Evolutionary conservation across 2,113 vertebrate species (phyloP).

Genomic region (Paraplagusia blochii): DNA sequence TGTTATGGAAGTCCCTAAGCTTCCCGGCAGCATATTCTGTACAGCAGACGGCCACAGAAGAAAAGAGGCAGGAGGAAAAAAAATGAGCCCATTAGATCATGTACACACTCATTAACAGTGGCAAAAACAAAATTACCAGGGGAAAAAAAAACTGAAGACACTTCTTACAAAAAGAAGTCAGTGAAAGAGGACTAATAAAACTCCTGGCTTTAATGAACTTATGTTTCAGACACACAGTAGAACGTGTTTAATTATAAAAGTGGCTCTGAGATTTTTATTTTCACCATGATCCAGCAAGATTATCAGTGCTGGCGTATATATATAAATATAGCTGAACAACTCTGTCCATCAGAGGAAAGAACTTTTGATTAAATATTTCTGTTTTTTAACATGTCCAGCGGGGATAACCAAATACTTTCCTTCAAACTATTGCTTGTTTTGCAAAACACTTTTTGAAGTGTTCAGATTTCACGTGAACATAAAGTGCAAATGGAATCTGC

Average conservation of each 20-base stretch:
- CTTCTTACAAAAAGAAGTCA: constrained; percentile 11
- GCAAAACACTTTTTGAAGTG: no score
- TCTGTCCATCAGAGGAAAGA: no score
- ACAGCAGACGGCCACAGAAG: constrained; percentile 23
- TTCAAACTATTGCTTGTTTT: no score
- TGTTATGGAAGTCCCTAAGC: constrained; percentile 32
- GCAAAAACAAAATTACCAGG: neutral
- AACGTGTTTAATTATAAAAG: constrained; percentile 38
- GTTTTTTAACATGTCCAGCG: no score
- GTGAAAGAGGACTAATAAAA: constrained; percentile 19
- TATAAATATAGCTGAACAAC: no score
- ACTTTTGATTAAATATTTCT: no score
- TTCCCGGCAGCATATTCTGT: constrained; percentile 36
- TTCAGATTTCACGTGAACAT: no score
- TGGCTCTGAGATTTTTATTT: neutral
- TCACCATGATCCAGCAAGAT: no score
- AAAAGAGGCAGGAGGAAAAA: constrained; percentile 10
- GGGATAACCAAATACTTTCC: no score
- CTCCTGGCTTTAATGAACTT: constrained; percentile 14
- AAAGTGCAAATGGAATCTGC: no score
- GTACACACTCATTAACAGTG: constrained; percentile 8
- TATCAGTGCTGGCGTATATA: no score
- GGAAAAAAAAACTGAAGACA: constrained; percentile 13
- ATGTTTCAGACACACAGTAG: constrained; percentile 19
- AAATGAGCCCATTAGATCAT: constrained; percentile 1